phyloP scores from a whole-genome alignment of 1,140 invertebrate genomes.

The Drosophila nikananu region DNA sequence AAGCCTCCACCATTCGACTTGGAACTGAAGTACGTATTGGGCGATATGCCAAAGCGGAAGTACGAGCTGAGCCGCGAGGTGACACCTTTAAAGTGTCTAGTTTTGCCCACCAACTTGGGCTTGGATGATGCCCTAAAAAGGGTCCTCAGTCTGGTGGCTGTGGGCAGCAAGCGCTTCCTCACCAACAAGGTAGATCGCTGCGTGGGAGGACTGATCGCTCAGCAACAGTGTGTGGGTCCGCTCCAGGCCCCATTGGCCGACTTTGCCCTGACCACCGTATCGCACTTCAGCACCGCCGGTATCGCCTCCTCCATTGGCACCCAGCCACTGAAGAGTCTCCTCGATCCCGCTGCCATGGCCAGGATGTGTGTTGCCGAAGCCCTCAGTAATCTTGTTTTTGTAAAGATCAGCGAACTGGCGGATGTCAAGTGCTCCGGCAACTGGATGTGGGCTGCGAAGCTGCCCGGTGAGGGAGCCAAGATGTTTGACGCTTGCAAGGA shows the following conservation, averaged over 20 bases:
- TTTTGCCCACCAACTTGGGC: constrained; percentile 82
- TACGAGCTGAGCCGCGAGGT: constrained; percentile 84
- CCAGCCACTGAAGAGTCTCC: constrained; percentile 96
- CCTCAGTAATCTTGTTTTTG: constrained; percentile 98
- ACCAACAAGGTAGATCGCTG: constrained; percentile 98
- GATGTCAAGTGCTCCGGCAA: constrained; percentile 99
- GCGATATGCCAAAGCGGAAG: constrained; percentile 88
- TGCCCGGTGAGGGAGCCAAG: constrained; percentile 95
- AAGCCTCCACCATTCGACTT: constrained; percentile 90
- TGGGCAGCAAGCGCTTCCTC: constrained; percentile 97
- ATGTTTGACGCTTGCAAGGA: constrained; percentile 94
- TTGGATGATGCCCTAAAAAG: constrained; percentile 89
- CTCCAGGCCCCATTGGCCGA: constrained; percentile 97
- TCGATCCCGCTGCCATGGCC: constrained; percentile 93
- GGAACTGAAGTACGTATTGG: constrained; percentile 95
- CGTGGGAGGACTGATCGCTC: constrained; percentile 97
- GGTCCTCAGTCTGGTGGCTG: constrained; percentile 95
- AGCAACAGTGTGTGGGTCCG: constrained; percentile 99
- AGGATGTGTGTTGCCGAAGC: constrained; percentile 97
- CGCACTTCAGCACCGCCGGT: constrained; percentile 90
- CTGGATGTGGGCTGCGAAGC: constrained; percentile 99
- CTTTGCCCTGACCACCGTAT: constrained; percentile 96
- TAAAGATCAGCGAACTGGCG: constrained; percentile 92
- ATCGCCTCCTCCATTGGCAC: constrained; percentile 98
- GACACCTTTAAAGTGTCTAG: constrained; percentile 21